Base-by-base conservation (phyloP, 2,888 invertebrate species). In the Stenotaenia linearis region DNA sequence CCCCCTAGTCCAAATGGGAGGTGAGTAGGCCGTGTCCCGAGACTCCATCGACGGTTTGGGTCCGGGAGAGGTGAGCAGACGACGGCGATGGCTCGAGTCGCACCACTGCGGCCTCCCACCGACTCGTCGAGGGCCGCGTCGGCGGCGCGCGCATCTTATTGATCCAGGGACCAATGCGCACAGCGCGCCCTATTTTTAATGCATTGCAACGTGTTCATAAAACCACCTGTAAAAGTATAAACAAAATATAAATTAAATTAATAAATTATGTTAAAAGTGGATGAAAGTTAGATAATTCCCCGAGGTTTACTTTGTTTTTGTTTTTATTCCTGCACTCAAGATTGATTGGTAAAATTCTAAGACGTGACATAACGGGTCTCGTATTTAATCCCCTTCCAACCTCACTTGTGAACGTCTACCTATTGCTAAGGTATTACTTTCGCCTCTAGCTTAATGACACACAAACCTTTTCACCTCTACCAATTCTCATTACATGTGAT, bases 21-120 rank as follows among this genome's bases (percentile, higher is more conserved):
- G 61, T 61, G 61, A 61, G 45, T 12, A 45, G 45, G 45, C 45
- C 61, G 61, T 12, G 25, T 9, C 61, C 61, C 61, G 61, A 61
- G 25, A 9, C 61, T 61, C 28, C 61, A 61, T 61, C 61, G 61
- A 10, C 25, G 61, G 25, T 61, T 25, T 1, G 28, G 15, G 15
- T 45, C 45, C 45, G 45, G 12, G 45, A n/a, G n/a, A 45, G 45
- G n/a, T 18, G 45, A 61, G 61, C 61, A 61, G 61, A 61, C 61
- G 61, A 61, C 61, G 61, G 28, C 61, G 61, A 25, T 23, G 61
- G 25, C 10, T 61, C 61, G 23, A 61, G 61, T 61, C 61, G 61
- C 61, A 61, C 61, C 61, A 61, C 61, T 61, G 61, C 61, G 61
- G 61, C 61, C 61, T 61, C 61, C 61, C 61, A 61, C 61, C 61